These are phyloP conservation scores for Argopecten irradians DNA, from an alignment of 1,140 invertebrate genomes.

Conservation along the genomic window DNA sequence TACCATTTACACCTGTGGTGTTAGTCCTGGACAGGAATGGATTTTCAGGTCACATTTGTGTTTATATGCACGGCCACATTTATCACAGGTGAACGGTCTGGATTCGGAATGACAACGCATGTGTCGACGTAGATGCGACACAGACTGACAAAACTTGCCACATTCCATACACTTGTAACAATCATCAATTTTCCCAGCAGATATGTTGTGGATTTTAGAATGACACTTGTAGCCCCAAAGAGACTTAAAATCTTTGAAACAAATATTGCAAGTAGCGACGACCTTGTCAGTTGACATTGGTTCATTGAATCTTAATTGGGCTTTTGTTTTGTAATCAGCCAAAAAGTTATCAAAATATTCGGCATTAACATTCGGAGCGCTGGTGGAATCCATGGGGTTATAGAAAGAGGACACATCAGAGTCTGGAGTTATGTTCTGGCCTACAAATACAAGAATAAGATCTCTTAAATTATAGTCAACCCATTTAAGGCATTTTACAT, in stretches of 20 bases:
- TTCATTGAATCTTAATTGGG: background rate
- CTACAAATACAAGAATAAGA: conserved; percentile 23
- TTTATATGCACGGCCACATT: conserved; percentile 31
- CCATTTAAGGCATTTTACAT: background rate
- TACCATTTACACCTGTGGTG: no score
- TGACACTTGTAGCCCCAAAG: conserved; percentile 12
- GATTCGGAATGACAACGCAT: conserved; percentile 26
- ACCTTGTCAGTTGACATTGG: background rate
- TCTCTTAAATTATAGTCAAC: background rate
- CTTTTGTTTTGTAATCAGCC: background rate
- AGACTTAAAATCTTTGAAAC: background rate
- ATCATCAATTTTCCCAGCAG: background rate
- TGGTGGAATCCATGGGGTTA: background rate
- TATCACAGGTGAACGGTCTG: conserved; percentile 26
- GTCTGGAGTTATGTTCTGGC: background rate
- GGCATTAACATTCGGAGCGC: background rate
- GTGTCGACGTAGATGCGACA: conserved; percentile 32
- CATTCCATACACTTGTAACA: conserved; percentile 30
- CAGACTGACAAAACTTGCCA: conserved; percentile 39
- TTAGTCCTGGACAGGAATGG: background rate
- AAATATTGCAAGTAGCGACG: background rate
- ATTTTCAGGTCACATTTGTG: conserved; percentile 36
- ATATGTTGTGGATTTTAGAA: background rate
- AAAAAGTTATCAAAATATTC: background rate
- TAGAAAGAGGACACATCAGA: background rate